These are phyloP conservation scores for Alviniconcha strummeri DNA, from an alignment of 2,888 invertebrate species.

Conservation along the genomic window DNA sequence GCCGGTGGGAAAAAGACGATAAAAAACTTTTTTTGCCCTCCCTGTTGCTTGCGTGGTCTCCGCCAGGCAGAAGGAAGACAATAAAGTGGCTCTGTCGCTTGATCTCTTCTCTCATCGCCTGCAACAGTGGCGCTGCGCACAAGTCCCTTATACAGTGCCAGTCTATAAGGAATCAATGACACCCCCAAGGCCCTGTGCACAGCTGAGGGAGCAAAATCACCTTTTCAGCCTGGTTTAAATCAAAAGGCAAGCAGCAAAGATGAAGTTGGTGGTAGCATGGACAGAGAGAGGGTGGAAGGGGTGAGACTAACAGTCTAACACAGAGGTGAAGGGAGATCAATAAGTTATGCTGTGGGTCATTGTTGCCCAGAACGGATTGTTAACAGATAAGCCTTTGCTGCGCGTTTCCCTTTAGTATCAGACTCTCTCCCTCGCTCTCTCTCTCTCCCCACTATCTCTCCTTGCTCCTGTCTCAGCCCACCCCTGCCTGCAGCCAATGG, in stretches of 20 bases:
- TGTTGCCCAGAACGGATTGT: constrained; percentile 15
- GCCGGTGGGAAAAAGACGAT: too few species aligned
- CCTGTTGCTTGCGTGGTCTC: too few species aligned
- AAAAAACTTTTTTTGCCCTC: too few species aligned
- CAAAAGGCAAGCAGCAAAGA: constrained; percentile 8
- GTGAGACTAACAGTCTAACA: constrained; percentile 19
- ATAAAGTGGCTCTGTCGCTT: too few species aligned
- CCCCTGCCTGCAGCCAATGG: constrained; percentile 4
- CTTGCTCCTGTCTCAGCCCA: neutral
- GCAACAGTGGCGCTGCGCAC: too few species aligned
- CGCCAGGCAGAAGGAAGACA: too few species aligned
- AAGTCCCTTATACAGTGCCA: too few species aligned
- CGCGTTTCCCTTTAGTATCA: neutral
- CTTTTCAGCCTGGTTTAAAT: neutral
- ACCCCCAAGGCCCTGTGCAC: neutral
- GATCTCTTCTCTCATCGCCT: too few species aligned
- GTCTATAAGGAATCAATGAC: neutral
- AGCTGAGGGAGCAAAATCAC: neutral
- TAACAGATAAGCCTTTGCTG: constrained; percentile 14
- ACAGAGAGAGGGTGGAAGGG: constrained; percentile 16
- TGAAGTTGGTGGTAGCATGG: constrained; percentile 14
- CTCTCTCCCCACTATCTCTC: neutral
- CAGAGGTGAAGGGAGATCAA: constrained; percentile 18
- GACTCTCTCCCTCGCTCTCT: neutral
- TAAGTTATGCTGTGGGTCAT: neutral